phyloP scores from a whole-genome alignment of 1,140 invertebrate species.

The Ceratina australensis region DNA sequence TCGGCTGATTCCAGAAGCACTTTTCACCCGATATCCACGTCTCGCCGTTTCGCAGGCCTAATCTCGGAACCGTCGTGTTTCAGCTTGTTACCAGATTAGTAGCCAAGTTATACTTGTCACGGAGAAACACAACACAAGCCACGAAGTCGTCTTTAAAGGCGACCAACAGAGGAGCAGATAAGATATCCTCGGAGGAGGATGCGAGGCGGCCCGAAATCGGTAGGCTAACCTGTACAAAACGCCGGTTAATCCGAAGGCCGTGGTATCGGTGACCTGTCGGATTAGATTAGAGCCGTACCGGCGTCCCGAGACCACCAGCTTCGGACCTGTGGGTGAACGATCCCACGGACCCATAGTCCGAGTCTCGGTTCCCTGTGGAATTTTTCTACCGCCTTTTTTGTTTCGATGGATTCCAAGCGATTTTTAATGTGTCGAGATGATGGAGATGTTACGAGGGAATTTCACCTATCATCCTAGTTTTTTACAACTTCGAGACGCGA shows the following conservation, averaged over 20 bases:
- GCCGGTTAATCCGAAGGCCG: conserved; percentile 64
- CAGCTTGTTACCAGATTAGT: conserved; percentile 4
- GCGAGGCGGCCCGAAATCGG: conserved; percentile 56
- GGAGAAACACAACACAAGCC: conserved; percentile 1
- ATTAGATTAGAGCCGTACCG: conserved; percentile 66
- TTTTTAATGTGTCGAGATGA: background rate
- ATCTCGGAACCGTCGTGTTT: background rate
- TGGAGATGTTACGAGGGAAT: background rate
- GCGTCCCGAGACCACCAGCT: conserved; percentile 65
- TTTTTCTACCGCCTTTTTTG: no score
- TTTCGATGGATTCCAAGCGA: background rate
- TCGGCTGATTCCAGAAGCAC: no score
- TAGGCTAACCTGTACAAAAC: conserved; percentile 71
- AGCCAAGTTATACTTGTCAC: conserved; percentile 1
- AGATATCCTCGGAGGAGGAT: conserved; percentile 28
- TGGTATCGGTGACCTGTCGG: conserved; percentile 70
- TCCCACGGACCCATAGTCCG: conserved; percentile 53
- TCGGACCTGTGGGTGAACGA: conserved; percentile 59
- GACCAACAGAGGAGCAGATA: conserved; percentile 34
- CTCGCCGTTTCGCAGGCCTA: background rate
- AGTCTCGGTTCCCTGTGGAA: background rate
- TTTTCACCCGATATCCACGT: no score
- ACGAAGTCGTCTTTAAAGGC: conserved; percentile 31
- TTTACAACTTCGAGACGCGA: no score
- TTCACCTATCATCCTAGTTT: no score